Evolutionary conservation across 2,113 vertebrate species (phyloP).

Genomic region (Hippocampus guttulatus): DNA sequence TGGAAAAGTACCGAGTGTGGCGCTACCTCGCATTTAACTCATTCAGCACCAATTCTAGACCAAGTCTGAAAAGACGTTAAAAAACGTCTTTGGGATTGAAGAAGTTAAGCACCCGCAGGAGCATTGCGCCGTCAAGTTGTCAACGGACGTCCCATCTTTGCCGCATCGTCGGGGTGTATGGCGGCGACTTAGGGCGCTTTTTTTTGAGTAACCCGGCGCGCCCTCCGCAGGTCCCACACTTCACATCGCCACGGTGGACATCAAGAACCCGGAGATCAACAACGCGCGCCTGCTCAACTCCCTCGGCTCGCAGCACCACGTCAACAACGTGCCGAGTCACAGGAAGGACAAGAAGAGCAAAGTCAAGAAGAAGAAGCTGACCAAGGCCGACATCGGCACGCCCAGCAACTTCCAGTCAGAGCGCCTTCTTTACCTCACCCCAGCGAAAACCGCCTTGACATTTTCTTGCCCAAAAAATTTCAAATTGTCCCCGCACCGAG

Average conservation of each 20-base stretch:
- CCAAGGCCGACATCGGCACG: conserved; percentile 96
- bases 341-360: conserved; percentile 93
- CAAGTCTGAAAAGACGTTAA: too few relatives aligned
- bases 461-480: too few relatives aligned
- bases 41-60: too few relatives aligned
- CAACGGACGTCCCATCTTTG: neutral
- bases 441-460: neutral
- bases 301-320: conserved; percentile 75
- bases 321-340: conserved; percentile 88
- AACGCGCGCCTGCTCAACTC: conserved; percentile 85
- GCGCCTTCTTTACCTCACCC: neutral
- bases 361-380: conserved; percentile 92
- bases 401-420: conserved; percentile 99
- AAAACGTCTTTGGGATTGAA: too few relatives aligned
- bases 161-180: neutral
- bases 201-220: too few relatives aligned
- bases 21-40: too few relatives aligned
- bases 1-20: too few relatives aligned
- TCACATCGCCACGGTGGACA: conserved; percentile 96
- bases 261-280: conserved; percentile 98
- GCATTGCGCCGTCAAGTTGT: too few relatives aligned
- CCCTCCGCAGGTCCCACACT: conserved; percentile 81
- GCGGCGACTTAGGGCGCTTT: too few relatives aligned
- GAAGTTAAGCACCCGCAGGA: too few relatives aligned
- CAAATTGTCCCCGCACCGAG: too few relatives aligned